phyloP scores from a whole-genome alignment of 2,797 vertebrate genomes.

The Myotis planiceps region DNA sequence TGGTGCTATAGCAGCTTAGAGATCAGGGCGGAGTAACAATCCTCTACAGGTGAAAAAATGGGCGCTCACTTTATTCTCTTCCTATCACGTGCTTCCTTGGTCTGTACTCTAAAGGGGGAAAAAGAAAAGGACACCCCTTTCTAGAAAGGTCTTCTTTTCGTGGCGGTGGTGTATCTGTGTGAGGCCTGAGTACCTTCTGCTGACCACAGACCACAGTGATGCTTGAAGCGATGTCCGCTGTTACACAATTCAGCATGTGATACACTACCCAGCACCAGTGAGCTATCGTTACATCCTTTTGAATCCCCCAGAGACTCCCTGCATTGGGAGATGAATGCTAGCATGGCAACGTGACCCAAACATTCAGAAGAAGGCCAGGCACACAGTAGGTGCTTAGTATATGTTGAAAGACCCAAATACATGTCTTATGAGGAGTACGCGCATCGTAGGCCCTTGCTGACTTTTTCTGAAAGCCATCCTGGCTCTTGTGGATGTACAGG shows the following conservation, averaged over 20 bases:
- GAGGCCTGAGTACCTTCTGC: not conserved
- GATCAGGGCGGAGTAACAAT: not conserved
- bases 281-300: not conserved
- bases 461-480: constrained; percentile 3
- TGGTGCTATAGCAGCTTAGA: not conserved
- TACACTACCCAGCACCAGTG: not conserved
- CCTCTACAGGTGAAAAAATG: not conserved
- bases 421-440: not conserved
- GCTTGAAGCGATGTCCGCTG: not conserved
- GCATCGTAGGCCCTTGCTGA: not conserved
- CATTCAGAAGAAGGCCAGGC: not conserved
- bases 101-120: not conserved
- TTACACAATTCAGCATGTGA: not conserved
- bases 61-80: not conserved
- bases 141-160: not conserved
- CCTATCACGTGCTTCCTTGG: not conserved
- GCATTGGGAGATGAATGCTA: not conserved
- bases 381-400: constrained; percentile 10
- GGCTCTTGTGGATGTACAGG: not conserved
- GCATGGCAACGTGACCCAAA: not conserved
- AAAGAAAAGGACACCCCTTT: not conserved
- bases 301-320: not conserved
- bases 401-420: not conserved
- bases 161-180: not conserved
- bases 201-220: not conserved